A percentile compares a stretch with the other conserved stretches of the same genome.
Evolutionary conservation across 2,888 invertebrate species (phyloP).

Genomic region (Cataglyphis cursor): DNA sequence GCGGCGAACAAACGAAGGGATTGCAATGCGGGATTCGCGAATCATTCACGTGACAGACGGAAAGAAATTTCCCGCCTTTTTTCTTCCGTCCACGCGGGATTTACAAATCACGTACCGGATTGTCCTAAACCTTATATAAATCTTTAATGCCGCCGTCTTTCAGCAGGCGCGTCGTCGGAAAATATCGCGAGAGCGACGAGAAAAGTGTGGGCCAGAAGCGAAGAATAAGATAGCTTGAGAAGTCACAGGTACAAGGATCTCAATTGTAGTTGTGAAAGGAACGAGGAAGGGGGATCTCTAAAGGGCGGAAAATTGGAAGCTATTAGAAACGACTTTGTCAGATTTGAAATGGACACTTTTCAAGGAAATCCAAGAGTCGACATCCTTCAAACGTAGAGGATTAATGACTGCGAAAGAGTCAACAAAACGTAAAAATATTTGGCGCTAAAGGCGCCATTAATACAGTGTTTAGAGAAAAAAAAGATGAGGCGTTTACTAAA

Average conservation of each 20-base stretch:
- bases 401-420: not conserved
- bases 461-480: not conserved
- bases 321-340: not conserved
- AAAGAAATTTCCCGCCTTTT: conserved; percentile 32
- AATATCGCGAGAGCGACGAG: conserved; percentile 50
- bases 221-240: conserved; percentile 32
- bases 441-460: not conserved
- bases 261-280: conserved; percentile 11
- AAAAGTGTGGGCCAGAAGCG: conserved; percentile 45
- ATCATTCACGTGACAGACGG: conserved; percentile 11
- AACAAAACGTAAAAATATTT: no score
- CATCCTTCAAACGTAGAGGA: not conserved
- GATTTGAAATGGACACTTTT: not conserved
- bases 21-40: conserved; percentile 30
- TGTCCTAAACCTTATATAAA: conserved; percentile 53
- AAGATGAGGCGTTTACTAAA: not conserved
- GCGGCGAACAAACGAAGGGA: not conserved
- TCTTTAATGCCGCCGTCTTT: conserved; percentile 53
- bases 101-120: conserved; percentile 45
- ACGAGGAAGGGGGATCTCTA: not conserved
- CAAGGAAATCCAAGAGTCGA: not conserved
- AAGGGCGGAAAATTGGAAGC: not conserved
- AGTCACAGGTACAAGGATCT: conserved; percentile 5
- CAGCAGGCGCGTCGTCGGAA: conserved; percentile 40
- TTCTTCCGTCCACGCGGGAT: conserved; percentile 30